Base-by-base conservation (phyloP, 1,140 invertebrate species). In the Lucilia cuprina region DNA sequence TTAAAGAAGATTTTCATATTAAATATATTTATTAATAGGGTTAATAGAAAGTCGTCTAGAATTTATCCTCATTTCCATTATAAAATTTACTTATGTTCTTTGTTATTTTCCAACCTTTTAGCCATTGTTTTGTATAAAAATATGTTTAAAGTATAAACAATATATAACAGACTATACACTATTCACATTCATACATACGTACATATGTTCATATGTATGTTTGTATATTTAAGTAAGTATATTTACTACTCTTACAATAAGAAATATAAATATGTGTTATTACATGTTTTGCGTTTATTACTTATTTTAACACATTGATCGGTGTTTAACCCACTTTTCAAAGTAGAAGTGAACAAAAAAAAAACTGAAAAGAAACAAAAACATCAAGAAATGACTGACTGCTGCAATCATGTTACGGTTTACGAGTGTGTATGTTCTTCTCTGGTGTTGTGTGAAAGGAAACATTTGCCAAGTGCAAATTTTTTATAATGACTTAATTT, bases 401-500 rank as follows among this genome's bases (percentile, higher is more conserved):
- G 49, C 41, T 55, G 50, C 50, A 55, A 41, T 13, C 50, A n/a
- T 55, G 50, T 55, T n/a, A 17, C 50, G 50, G 50, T n/a, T 55
- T 55, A n/a, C 13, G 5, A 49, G 9, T 55, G 50, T 55, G 50
- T 55, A 12, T 70, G 60, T 21, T 70, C 8, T 21, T 70, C 8
- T 70, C 19, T 9, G 19, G 17, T 70, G 19, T 70, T 70, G 60
- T 70, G 60, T 70, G 60, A 70, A 70, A 70, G 60, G 60, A 70
- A 70, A 70, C 60, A 70, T 70, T 70, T 70, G 60, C 60, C 60
- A 70, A 70, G 60, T 70, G 60, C 60, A 70, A 70, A 70, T 70
- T 70, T 19, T 70, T 70, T 70, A 21, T 70, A 70, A 70, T 70
- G 19, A 70, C 60, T 70, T 70, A 70, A 70, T 70, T 70, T 70